Evolutionary conservation across 2,888 invertebrate species (phyloP).

Genomic region (Drosophila stalkeri): DNA sequence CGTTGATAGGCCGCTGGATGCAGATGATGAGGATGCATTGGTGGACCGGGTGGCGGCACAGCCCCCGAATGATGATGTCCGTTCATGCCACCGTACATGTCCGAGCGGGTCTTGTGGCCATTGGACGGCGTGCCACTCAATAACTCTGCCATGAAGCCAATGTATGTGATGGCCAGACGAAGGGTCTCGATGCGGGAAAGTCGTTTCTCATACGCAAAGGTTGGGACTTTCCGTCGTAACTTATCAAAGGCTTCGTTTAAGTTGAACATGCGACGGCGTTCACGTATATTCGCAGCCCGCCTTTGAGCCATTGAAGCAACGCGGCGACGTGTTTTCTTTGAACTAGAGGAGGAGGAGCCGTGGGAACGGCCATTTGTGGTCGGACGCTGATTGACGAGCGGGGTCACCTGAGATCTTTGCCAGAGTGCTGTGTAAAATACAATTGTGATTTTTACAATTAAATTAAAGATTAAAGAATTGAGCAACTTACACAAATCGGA

Average conservation of each 20-base stretch:
- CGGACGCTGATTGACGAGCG: constrained; percentile 84
- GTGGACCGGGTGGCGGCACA: constrained; percentile 38
- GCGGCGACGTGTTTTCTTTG: constrained; percentile 93
- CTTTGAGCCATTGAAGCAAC: constrained; percentile 96
- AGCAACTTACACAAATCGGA: constrained; percentile 87
- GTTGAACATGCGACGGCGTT: constrained; percentile 97
- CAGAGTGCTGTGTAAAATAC: constrained; percentile 85
- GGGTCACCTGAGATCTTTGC: constrained; percentile 87
- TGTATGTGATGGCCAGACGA: constrained; percentile 97
- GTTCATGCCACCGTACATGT: constrained; percentile 83
- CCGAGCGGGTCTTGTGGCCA: constrained; percentile 83
- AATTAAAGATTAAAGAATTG: background rate
- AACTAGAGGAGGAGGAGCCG: constrained; percentile 81
- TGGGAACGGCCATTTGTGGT: constrained; percentile 67
- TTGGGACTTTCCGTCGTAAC: constrained; percentile 95
- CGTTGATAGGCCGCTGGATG: constrained; percentile 84
- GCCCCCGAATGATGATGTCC: constrained; percentile 81
- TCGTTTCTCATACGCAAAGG: constrained; percentile 98
- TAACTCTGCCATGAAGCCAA: constrained; percentile 97
- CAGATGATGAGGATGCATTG: constrained; percentile 82
- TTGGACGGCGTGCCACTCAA: constrained; percentile 88
- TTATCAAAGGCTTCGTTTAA: constrained; percentile 98
- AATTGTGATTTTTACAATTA: background rate
- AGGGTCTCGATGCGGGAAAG: constrained; percentile 97
- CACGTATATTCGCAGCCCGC: constrained; percentile 96